Base-by-base conservation (phyloP, 2,113 vertebrate genomes). In the Lepus americanus region DNA sequence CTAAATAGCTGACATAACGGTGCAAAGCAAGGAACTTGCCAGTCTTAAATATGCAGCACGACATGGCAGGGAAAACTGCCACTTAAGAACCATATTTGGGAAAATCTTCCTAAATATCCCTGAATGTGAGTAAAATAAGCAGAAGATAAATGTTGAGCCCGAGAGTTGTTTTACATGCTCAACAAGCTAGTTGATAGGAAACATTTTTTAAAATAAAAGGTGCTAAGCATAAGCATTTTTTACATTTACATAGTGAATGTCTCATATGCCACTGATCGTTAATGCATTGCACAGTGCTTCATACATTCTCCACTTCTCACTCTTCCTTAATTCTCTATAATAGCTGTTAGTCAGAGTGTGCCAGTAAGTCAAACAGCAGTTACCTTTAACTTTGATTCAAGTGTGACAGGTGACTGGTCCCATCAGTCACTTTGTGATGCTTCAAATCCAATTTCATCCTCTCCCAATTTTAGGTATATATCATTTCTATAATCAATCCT, bases 401-500 rank as follows among this genome's bases (percentile, higher is more conserved):
- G 2, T 19, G 1, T 89, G 53, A 72, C 70, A 89, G 74, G 16
- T 44, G 29, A 5, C 83, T 79, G 27, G 13, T 69, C 16, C 55
- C 31, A 22, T 83, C 2, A 10, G 27, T 87, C 74, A 82, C 64
- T 82, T 79, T 51, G 55, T 66, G 64, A 55, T 20, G 4, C 25
- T 93, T 97, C 33, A 87, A 67, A 93, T 96, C 6, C 53, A 76
- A 59, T 61, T 77, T 92, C n/a, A 89, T 79, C 44, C 14, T 63
- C 67, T 87, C 72, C 53, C 6, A n/a, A 5, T 49, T 89, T 84
- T 36, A 82, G 36, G 23, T 63, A 81, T 83, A 49, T 27, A 19
- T n/a, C 25, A 39, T 87, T 83, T 84, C 76, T 90, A 59, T 31
- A 44, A 77, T 66, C 59, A 66, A n/a, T 44, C 80, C 22, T 55